Percentiles rank a stretch among this genome's conserved stretches.
These are phyloP conservation scores for Margarornis squamiger DNA, from an alignment of 2,797 vertebrate genomes.

Conservation along the genomic window DNA sequence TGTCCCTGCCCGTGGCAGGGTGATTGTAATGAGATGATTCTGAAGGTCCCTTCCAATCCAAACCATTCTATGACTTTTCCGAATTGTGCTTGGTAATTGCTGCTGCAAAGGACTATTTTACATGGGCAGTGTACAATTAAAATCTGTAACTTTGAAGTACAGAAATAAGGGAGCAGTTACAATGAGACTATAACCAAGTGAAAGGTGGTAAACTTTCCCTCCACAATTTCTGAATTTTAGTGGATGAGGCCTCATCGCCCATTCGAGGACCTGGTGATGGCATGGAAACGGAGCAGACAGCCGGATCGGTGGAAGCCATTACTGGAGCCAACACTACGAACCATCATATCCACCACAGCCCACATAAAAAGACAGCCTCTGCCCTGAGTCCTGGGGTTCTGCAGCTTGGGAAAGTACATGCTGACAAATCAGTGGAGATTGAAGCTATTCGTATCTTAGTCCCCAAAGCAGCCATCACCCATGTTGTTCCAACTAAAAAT, in stretches of 20 bases:
- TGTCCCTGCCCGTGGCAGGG: background rate
- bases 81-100: background rate
- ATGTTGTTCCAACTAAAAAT: slow-evolving; percentile 76
- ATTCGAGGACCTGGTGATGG: slow-evolving; percentile 93
- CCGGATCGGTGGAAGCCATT: slow-evolving; percentile 73
- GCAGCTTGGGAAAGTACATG: slow-evolving; percentile 86
- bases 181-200: background rate
- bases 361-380: slow-evolving; percentile 64
- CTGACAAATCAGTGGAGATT: slow-evolving; percentile 89
- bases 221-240: slow-evolving; percentile 34
- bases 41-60: background rate
- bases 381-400: slow-evolving; percentile 86
- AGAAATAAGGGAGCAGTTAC: background rate
- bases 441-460: slow-evolving; percentile 92
- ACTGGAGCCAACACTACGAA: slow-evolving; percentile 38
- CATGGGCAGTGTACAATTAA: background rate
- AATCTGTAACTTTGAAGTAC: background rate
- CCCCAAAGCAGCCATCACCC: slow-evolving; percentile 88
- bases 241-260: slow-evolving; percentile 73
- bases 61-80: background rate
- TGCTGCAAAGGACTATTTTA: background rate
- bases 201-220: background rate
- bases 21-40: background rate
- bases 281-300: slow-evolving; percentile 90
- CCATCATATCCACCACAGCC: slow-evolving; percentile 57